A percentile compares a stretch with the other conserved stretches of the same genome.
Conservation (phyloP, 1,140 invertebrate genomes). For the Neodiprion pinetum region DNA sequence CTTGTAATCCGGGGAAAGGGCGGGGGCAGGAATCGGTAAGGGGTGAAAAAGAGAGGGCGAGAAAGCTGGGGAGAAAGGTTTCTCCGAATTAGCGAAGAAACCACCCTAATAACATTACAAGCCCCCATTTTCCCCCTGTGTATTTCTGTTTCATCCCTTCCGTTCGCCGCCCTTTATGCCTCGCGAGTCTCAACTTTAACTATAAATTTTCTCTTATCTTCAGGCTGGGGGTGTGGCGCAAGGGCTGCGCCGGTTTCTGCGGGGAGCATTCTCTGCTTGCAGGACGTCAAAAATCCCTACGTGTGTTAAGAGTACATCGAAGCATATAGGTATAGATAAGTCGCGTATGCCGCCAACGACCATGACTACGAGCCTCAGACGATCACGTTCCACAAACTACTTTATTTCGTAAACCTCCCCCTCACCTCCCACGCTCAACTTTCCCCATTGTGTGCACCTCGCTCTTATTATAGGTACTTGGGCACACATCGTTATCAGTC, state of each 20-base stretch:
- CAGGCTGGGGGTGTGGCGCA: not conserved
- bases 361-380: too few relatives aligned
- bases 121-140: conserved; percentile 7
- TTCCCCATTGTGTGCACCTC: too few relatives aligned
- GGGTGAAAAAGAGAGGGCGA: not conserved
- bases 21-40: not conserved
- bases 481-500: not conserved
- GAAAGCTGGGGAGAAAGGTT: conserved; percentile 1
- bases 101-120: conserved; percentile 18
- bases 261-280: too few relatives aligned
- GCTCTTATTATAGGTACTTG: too few relatives aligned
- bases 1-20: conserved; percentile 1
- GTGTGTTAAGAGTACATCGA: too few relatives aligned
- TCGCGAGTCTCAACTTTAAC: conserved; percentile 9
- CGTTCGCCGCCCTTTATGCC: conserved; percentile 11
- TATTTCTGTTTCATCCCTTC: conserved; percentile 15
- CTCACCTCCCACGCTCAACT: too few relatives aligned
- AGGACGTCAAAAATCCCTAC: too few relatives aligned
- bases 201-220: conserved; percentile 16
- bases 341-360: too few relatives aligned
- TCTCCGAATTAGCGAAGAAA: conserved; percentile 17
- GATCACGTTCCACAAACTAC: not conserved
- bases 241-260: too few relatives aligned
- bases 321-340: too few relatives aligned
- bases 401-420: too few relatives aligned